Evolutionary conservation across 2,113 vertebrate genomes (phyloP), one percentile per base, ranked within the genome.

Genomic region (Sprattus sprattus): DNA sequence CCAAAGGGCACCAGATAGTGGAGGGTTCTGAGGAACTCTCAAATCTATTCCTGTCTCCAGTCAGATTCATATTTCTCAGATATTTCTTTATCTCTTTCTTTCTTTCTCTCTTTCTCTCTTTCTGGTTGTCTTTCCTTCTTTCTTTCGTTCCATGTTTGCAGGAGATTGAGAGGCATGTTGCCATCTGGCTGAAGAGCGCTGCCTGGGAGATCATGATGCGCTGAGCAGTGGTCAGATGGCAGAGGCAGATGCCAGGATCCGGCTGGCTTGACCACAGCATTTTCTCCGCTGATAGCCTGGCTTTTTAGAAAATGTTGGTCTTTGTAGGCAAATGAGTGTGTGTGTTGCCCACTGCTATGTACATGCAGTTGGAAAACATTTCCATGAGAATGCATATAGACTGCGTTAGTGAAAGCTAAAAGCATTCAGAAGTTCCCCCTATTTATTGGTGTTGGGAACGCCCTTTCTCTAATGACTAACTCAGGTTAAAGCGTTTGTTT

Each of bases 101-200:
- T 84, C 2, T 82, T 9, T 64, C 52, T 84, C 39, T 57, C 15
- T 44, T 81, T n/a, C 6, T 71, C 45, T 60, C 44, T 25, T 11
- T 25, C 18, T n/a, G n/a, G n/a, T n/a, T n/a, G n/a, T 25, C 18
- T 82, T 44, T 67, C n/a, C 81, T 22, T 52, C 47, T 45, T 13
- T 0, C 1, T 64, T 20, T 60, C 54, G 22, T 20, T 60, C 54
- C 54, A 60, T 22, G 16, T 80, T 16, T 18, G 28, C 86, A 95
- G 95, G 92, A 90, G 89, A 95, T 94, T 85, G 91, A 92, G 83
- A 83, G 67, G 2, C 92, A 89, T 4, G 93, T 96, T 78, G 83
- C 82, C 16, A 25, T 47, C 3, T 96, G 95, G 95, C 89, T 96
- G 86, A 90, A 91, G 89, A 83, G n/a, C 11, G 93, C 93, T 0